phyloP scores from a whole-genome alignment of 1,140 invertebrate species.

The Teleopsis dalmanni region DNA sequence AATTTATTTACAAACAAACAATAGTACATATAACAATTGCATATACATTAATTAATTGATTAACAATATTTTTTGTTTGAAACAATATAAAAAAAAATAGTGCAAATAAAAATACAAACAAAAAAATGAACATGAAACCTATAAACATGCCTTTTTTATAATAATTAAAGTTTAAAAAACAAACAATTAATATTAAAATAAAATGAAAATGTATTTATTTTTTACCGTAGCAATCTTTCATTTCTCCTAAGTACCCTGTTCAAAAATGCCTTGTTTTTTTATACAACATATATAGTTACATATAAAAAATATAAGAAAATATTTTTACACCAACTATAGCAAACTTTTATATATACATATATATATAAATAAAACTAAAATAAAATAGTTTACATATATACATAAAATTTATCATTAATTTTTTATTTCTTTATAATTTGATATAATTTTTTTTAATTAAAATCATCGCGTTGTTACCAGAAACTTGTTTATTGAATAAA shows the following conservation, averaged over 20 bases:
- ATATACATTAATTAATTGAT: conserved; percentile 1
- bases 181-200: too few species aligned
- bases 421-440: conserved; percentile 1
- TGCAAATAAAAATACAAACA: too few species aligned
- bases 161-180: too few species aligned
- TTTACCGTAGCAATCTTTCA: too few species aligned
- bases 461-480: conserved; percentile 4
- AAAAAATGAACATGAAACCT: too few species aligned
- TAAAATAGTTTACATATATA: not conserved
- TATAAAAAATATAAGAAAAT: not conserved
- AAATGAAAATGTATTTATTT: too few species aligned
- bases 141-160: too few species aligned
- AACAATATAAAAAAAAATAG: too few species aligned
- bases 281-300: conserved; percentile 6
- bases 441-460: conserved; percentile 2
- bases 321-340: not conserved
- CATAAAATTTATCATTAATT: too few species aligned
- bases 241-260: conserved; percentile 10
- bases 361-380: conserved; percentile 2
- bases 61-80: too few species aligned
- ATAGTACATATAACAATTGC: not conserved
- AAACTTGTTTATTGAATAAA: conserved; percentile 10
- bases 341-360: not conserved
- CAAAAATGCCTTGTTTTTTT: conserved; percentile 10
- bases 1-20: conserved; percentile 4